These are phyloP conservation scores for Trachurus trachurus DNA, from an alignment of 2,797 vertebrate genomes.

Conservation along the genomic window DNA sequence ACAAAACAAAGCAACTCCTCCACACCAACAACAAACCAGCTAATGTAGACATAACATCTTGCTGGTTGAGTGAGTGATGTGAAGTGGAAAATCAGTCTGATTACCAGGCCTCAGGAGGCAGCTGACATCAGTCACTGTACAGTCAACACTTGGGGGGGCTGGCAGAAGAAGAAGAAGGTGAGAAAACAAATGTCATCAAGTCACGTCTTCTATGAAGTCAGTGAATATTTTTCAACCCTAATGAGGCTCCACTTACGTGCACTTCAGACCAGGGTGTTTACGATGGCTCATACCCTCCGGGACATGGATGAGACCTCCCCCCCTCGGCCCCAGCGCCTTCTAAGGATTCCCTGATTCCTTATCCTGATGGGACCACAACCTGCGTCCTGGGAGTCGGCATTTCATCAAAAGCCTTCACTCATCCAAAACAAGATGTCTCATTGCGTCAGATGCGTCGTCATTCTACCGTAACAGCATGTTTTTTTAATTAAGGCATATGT, in stretches of 20 bases:
- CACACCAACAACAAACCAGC: background rate
- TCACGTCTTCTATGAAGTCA: background rate
- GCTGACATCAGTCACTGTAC: background rate
- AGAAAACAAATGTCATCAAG: background rate
- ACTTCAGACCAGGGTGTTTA: constrained; percentile 24
- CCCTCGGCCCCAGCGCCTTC: constrained; percentile 1
- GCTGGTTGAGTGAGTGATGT: background rate
- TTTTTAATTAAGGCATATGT: background rate
- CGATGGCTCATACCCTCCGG: constrained; percentile 10
- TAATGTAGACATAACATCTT: background rate
- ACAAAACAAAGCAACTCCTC: background rate
- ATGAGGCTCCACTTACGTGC: background rate
- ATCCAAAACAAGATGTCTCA: background rate
- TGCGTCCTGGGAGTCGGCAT: background rate
- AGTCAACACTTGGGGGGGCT: background rate
- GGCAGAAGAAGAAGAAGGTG: background rate
- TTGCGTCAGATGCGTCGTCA: too few relatives aligned
- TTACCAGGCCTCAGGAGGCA: background rate
- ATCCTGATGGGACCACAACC: background rate
- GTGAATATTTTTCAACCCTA: background rate
- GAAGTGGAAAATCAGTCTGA: too few relatives aligned
- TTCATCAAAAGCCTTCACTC: background rate
- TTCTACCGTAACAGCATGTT: background rate
- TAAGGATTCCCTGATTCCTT: constrained; percentile 29
- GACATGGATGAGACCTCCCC: constrained; percentile 3